Evolutionary conservation across 2,888 invertebrate genomes (phyloP), one percentile per base, ranked within the genome.

Genomic region (Eristalis pertinax): DNA sequence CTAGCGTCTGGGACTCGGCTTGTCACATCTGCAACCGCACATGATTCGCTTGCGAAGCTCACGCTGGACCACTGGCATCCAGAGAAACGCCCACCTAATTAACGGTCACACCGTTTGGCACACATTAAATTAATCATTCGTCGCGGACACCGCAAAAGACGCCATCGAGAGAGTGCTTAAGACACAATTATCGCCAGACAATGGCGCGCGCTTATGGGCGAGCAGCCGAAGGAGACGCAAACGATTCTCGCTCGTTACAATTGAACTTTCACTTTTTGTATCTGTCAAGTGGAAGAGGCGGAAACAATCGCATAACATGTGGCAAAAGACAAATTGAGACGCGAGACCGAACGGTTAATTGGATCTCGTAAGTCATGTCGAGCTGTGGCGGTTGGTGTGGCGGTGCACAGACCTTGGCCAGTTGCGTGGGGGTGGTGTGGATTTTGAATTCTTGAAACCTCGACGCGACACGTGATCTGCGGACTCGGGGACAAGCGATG

Each of bases 221-320:
- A 67, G 26, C 68, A 50, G 50, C 29, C 22, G 24, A 56, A 32
- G 58, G 19, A 11, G 32, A 58, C 13, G 58, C 26, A 56, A 38
- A 26, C 60, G 38, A 60, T 70, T 70, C 38, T 60, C 70, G 60
- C 32, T 32, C 60, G 60, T 60, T 70, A 60, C 70, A 60, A 70
- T 70, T 70, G 38, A 35, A 70, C 70, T 70, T 70, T 70, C 70
- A 70, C 70, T 70, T 60, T 58, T 70, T 70, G 35, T 58, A 24
- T 70, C 70, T 60, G 58, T 60, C 60, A 60, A 24, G 58, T 70
- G 24, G 35, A 41, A 26, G 70, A 38, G 70, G 60, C 69, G 69
- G 60, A 70, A 56, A 70, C 35, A 70, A 70, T 43, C 72, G 72
- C 29, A 63, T 56, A 72, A 62, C 62, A 63, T 72, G 72, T 63